phyloP scores from a whole-genome alignment of 2,888 invertebrate species.

The Lithosia quadra region DNA sequence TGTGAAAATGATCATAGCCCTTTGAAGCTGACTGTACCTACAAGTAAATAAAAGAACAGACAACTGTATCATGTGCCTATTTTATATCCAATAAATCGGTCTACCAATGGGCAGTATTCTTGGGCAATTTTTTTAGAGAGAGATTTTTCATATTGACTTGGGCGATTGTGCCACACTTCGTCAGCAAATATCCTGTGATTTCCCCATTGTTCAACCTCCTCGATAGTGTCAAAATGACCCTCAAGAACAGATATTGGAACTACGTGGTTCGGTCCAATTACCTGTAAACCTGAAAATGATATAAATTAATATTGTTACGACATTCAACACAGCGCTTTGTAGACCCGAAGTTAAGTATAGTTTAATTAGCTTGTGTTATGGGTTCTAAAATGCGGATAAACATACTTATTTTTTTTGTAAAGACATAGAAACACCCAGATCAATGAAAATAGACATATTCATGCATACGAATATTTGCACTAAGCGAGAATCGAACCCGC shows the following conservation, averaged over 20 bases:
- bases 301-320: too few species aligned
- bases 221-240: background rate
- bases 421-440: too few species aligned
- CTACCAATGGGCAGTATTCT: constrained; percentile 4
- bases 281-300: constrained; percentile 4
- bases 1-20: too few species aligned
- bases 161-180: background rate
- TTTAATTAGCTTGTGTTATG: too few species aligned
- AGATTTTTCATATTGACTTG: background rate
- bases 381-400: too few species aligned
- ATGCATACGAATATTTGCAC: too few species aligned
- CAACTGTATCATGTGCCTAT: background rate
- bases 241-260: constrained; percentile 5
- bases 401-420: too few species aligned
- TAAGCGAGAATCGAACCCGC: too few species aligned
- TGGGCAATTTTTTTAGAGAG: constrained; percentile 2
- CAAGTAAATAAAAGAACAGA: background rate
- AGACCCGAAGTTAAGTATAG: too few species aligned
- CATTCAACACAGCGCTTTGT: too few species aligned
- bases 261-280: constrained; percentile 5
- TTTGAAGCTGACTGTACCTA: too few species aligned
- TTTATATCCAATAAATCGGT: constrained; percentile 5
- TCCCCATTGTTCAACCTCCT: background rate
- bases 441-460: too few species aligned
- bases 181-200: background rate